phyloP scores from a whole-genome alignment of 2,797 vertebrate species.

The Sebastolobus alascanus region DNA sequence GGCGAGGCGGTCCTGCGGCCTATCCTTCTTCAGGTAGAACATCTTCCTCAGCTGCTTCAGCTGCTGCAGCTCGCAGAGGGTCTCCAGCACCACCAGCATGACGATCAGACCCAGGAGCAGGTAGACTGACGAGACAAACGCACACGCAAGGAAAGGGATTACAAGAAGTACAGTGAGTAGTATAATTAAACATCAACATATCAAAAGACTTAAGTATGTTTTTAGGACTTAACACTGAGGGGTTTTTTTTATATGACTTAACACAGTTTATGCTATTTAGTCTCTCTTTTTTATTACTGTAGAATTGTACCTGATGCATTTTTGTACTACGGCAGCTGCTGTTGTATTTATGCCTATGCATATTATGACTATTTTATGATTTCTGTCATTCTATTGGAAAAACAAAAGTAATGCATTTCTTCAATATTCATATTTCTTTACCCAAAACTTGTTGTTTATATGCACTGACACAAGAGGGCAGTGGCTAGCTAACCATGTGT shows the following conservation, averaged over 20 bases:
- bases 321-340: neutral
- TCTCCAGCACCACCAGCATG: conserved; percentile 97
- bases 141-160: neutral
- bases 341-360: neutral
- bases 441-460: conserved; percentile 21
- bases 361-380: neutral
- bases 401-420: neutral
- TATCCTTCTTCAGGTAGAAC: conserved; percentile 97
- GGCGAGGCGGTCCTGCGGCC: conserved; percentile 90
- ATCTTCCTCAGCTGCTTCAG: conserved; percentile 96
- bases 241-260: neutral
- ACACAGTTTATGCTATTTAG: neutral
- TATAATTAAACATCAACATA: neutral
- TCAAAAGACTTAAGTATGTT: neutral
- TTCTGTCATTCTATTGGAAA: neutral
- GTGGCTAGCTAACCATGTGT: conserved; percentile 13
- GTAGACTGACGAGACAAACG: conserved; percentile 86
- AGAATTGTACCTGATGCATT: neutral
- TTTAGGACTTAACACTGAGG: too few species aligned
- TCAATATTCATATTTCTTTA: too few species aligned
- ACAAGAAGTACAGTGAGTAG: neutral
- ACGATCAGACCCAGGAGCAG: conserved; percentile 93
- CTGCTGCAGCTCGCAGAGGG: conserved; percentile 97
- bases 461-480: conserved; percentile 64
- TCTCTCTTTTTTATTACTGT: neutral